These are phyloP conservation scores for Eptesicus fuscus DNA, from an alignment of 2,113 vertebrate species.

Conservation along the genomic window DNA sequence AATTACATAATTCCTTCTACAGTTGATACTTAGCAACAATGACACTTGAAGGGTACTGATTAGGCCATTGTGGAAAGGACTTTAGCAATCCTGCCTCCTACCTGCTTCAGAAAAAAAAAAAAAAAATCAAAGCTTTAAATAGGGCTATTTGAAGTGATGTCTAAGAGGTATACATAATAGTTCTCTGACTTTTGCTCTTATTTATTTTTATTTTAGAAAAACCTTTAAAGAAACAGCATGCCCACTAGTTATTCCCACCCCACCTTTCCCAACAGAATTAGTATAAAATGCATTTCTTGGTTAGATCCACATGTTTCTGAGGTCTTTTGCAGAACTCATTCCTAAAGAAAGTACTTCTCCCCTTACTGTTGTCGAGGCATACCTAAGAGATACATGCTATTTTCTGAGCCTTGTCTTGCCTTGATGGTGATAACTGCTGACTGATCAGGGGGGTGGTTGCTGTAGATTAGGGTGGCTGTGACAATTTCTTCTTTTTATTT, in stretches of 20 bases:
- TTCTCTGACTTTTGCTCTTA: background rate
- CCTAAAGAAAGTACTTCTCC: background rate
- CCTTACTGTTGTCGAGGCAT: background rate
- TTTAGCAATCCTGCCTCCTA: background rate
- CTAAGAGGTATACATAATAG: background rate
- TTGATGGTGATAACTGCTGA: background rate
- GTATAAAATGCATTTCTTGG: background rate
- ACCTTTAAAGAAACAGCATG: background rate
- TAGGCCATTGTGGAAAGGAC: background rate
- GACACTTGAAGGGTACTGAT: background rate
- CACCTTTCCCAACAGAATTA: background rate
- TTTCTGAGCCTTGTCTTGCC: background rate
- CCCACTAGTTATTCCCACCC: accelerated
- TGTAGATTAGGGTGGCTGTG: no score
- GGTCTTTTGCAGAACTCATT: background rate
- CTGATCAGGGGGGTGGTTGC: background rate
- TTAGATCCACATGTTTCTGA: background rate
- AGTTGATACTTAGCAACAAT: background rate
- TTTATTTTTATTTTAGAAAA: background rate
- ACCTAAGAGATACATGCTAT: background rate
- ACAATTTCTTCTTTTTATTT: background rate
- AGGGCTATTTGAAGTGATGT: background rate
- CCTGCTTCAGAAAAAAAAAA: background rate
- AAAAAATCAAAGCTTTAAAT: background rate
- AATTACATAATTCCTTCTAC: background rate